phyloP scores from a whole-genome alignment of 2,113 vertebrate genomes.

The Rhegmatorhina hoffmannsi region DNA sequence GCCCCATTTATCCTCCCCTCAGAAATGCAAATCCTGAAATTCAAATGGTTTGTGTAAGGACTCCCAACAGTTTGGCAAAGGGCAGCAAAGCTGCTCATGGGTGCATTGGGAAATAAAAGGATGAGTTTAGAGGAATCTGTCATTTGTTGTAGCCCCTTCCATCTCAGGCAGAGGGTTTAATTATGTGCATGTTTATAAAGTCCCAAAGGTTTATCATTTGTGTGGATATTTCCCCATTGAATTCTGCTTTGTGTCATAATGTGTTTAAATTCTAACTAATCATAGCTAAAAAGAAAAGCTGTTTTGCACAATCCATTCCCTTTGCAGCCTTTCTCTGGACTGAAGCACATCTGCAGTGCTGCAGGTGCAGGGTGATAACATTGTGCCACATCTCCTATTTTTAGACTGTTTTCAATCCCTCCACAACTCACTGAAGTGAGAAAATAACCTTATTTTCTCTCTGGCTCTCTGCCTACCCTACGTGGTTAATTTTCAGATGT shows the following conservation, averaged over 20 bases:
- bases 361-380: constrained; percentile 1
- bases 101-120: neutral
- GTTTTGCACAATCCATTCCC: neutral
- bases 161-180: neutral
- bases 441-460: neutral
- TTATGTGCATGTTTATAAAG: neutral
- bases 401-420: neutral
- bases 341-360: neutral
- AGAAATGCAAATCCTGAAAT: neutral
- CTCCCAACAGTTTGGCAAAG: neutral
- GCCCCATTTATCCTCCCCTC: neutral
- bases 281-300: neutral
- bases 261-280: neutral
- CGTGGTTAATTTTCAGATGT: neutral
- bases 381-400: neutral
- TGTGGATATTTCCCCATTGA: neutral
- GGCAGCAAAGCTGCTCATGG: neutral
- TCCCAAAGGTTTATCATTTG: neutral
- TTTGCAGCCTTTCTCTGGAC: neutral
- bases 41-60: neutral
- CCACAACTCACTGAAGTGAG: neutral
- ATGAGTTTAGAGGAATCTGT: neutral
- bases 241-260: neutral
- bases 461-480: neutral
- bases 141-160: neutral